Percentiles rank a stretch among this genome's conserved stretches.
Evolutionary conservation across 2,797 vertebrate species (phyloP).

Genomic region (Amblyopsis hoosieri): DNA sequence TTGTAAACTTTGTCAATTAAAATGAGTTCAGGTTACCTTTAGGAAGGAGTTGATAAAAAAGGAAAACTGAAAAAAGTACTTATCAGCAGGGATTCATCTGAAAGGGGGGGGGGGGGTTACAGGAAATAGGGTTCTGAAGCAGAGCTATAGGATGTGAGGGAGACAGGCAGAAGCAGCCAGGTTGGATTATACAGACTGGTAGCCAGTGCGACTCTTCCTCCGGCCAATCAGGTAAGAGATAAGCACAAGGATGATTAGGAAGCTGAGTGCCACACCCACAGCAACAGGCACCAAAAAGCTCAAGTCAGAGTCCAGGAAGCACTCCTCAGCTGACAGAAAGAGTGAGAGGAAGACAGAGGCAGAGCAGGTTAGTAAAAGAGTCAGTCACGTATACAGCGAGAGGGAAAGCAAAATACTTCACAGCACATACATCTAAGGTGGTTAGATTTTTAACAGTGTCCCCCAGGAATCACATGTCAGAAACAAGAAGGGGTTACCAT

Average conservation of each 20-base stretch:
- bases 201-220: conserved; percentile 94
- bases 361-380: conserved; percentile 50
- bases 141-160: conserved; percentile 19
- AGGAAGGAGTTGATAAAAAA: conserved; percentile 4
- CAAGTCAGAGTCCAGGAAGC: conserved; percentile 96
- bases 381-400: conserved; percentile 11
- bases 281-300: conserved; percentile 97
- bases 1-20: conserved; percentile 31
- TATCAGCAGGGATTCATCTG: conserved; percentile 11
- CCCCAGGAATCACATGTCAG: background rate
- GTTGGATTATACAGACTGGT: conserved; percentile 90
- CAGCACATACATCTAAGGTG: conserved; percentile 3
- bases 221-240: conserved; percentile 95
- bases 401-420: conserved; percentile 4
- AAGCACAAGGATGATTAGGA: conserved; percentile 96
- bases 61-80: conserved; percentile 23
- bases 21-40: conserved; percentile 36
- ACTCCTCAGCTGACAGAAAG: conserved; percentile 91
- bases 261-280: conserved; percentile 91
- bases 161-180: conserved; percentile 39
- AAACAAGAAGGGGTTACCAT: conserved; percentile 3
- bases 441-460: background rate
- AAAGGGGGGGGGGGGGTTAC: background rate
- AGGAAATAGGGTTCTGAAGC: conserved; percentile 17
- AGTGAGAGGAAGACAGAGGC: conserved; percentile 54